These are phyloP conservation scores for Tinea pellionella DNA, from an alignment of 2,888 invertebrate species.

Conservation along the genomic window DNA sequence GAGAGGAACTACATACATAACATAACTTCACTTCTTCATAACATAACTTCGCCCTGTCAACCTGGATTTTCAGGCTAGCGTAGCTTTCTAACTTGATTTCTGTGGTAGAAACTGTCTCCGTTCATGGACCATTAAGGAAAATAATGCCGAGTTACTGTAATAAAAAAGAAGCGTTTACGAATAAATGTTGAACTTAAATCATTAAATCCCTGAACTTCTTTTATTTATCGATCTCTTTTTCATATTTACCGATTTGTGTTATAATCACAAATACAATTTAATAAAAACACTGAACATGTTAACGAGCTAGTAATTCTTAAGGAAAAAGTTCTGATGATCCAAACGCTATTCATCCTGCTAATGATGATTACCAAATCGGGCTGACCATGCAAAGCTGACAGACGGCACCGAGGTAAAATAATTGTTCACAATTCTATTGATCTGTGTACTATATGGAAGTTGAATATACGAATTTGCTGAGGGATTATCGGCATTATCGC, in stretches of 20 bases:
- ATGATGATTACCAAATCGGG: conserved; percentile 2
- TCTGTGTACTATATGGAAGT: not conserved
- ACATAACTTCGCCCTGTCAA: too few species aligned
- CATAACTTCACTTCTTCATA: too few species aligned
- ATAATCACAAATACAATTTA: not conserved
- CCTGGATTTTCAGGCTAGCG: too few species aligned
- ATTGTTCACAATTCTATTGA: not conserved
- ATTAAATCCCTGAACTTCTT: too few species aligned
- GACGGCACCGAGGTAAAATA: not conserved
- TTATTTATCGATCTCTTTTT: not conserved
- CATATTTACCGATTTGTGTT: not conserved
- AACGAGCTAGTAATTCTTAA: conserved; percentile 5
- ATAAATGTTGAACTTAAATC: too few species aligned
- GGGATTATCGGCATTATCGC: not conserved
- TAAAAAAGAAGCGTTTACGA: too few species aligned
- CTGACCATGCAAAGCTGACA: not conserved
- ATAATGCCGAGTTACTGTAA: too few species aligned
- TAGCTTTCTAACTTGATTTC: too few species aligned
- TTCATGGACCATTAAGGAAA: too few species aligned
- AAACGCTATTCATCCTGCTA: not conserved
- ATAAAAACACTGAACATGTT: not conserved
- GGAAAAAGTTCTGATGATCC: not conserved
- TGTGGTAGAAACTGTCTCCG: too few species aligned
- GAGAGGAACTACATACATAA: too few species aligned
- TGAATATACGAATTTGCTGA: not conserved